Conservation (phyloP, 2,797 vertebrate species). For the Antrozous pallidus region DNA sequence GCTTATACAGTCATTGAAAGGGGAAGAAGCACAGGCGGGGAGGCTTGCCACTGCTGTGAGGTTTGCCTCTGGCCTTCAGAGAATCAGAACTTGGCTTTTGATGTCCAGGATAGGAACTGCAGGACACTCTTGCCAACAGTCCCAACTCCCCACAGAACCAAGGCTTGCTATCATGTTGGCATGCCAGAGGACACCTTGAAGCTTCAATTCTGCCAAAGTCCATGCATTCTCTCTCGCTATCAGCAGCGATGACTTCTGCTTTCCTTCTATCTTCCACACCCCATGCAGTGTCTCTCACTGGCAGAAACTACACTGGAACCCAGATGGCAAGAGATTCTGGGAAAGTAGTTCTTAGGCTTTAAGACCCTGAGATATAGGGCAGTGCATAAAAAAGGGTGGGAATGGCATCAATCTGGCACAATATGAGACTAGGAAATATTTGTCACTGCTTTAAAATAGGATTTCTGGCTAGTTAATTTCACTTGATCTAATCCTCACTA, state of each 20-base stretch:
- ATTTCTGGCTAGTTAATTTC: slow-evolving; percentile 7
- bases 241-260: background rate
- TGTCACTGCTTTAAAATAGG: background rate
- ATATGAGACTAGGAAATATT: background rate
- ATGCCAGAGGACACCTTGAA: background rate
- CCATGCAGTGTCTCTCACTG: background rate
- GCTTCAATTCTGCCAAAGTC: background rate
- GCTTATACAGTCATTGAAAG: background rate
- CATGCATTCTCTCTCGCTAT: background rate
- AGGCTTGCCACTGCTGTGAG: background rate
- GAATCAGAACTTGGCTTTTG: background rate
- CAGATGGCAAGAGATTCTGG: background rate
- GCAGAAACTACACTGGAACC: background rate
- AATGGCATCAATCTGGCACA: background rate
- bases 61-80: background rate
- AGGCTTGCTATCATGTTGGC: background rate
- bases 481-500: background rate
- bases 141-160: background rate
- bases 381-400: background rate
- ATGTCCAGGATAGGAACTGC: background rate
- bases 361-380: background rate
- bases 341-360: background rate
- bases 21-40: background rate
- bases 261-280: background rate
- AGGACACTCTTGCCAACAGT: background rate